Conservation (phyloP, 2,888 invertebrate genomes). For the Sminthurides aquaticus region DNA sequence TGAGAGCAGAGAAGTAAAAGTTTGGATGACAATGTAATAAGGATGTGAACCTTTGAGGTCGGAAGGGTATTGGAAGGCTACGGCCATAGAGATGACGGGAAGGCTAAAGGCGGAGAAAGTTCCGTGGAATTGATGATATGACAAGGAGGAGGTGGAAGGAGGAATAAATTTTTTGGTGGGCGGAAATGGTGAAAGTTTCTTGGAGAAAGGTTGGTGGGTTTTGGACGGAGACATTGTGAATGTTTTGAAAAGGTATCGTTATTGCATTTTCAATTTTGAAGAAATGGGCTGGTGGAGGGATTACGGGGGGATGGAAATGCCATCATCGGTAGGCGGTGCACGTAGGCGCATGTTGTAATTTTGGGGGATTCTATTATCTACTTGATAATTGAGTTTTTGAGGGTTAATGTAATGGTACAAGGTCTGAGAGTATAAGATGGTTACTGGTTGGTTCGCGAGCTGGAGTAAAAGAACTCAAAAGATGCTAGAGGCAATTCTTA, state of each 20-base stretch:
- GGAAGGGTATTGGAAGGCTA: too few relatives aligned
- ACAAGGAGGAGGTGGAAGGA: not conserved
- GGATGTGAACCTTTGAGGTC: too few relatives aligned
- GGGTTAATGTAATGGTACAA: not conserved
- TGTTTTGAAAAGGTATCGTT: not conserved
- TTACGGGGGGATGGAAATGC: not conserved
- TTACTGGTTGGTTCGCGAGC: too few relatives aligned
- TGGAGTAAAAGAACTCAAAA: not conserved
- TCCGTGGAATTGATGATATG: not conserved
- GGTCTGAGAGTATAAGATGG: too few relatives aligned
- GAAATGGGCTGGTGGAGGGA: not conserved
- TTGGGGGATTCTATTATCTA: slow-evolving; percentile 4
- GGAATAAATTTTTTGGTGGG: not conserved
- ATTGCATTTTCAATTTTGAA: slow-evolving; percentile 3
- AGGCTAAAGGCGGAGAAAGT: not conserved
- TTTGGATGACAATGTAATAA: too few relatives aligned
- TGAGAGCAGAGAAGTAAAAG: too few relatives aligned
- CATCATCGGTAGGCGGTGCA: not conserved
- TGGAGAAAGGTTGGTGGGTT: too few relatives aligned
- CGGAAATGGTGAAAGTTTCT: not conserved
- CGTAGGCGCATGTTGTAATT: not conserved
- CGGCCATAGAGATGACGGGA: too few relatives aligned
- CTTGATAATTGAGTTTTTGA: slow-evolving; percentile 6
- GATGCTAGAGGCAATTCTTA: not conserved
- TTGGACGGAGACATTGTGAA: too few relatives aligned